Percentiles rank a stretch among this genome's conserved stretches.
phyloP scores from a whole-genome alignment of 2,888 invertebrate species.

The Mesopsocus fuscifrons region DNA sequence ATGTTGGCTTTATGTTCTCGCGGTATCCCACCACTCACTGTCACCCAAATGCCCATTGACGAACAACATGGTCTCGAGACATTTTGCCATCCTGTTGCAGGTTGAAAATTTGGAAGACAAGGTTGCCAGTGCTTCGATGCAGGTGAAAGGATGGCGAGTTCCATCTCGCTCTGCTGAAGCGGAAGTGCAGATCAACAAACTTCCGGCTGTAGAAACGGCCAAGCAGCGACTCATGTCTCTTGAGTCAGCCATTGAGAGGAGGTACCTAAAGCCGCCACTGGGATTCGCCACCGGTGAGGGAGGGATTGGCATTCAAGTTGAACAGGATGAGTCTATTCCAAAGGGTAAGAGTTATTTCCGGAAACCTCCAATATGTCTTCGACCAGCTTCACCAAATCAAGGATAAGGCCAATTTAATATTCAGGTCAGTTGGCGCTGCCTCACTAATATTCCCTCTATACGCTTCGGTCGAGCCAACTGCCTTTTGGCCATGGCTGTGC shows the following conservation, averaged over 20 bases:
- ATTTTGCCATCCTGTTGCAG: no score
- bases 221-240: slow-evolving; percentile 57
- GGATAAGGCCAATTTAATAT: no score
- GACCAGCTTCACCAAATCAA: no score
- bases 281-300: slow-evolving; percentile 25
- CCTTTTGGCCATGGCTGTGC: no score
- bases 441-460: no score
- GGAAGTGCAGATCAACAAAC: slow-evolving; percentile 16
- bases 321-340: slow-evolving; percentile 6
- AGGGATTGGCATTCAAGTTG: slow-evolving; percentile 3
- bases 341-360: slow-evolving; percentile 1
- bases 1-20: no score
- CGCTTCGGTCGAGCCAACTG: no score
- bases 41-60: no score
- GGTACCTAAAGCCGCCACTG: slow-evolving; percentile 85
- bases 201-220: slow-evolving; percentile 35
- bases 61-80: no score
- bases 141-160: slow-evolving; percentile 74
- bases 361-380: no score
- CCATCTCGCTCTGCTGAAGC: slow-evolving; percentile 30
- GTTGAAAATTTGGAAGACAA: slow-evolving; percentile 79
- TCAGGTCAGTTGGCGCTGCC: no score
- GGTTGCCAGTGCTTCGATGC: slow-evolving; percentile 74
- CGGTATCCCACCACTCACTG: no score
- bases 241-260: slow-evolving; percentile 78